A percentile compares a stretch with the other conserved stretches of the same genome.
Evolutionary conservation across 1,140 invertebrate species (phyloP).

Genomic region (Ruditapes philippinarum): DNA sequence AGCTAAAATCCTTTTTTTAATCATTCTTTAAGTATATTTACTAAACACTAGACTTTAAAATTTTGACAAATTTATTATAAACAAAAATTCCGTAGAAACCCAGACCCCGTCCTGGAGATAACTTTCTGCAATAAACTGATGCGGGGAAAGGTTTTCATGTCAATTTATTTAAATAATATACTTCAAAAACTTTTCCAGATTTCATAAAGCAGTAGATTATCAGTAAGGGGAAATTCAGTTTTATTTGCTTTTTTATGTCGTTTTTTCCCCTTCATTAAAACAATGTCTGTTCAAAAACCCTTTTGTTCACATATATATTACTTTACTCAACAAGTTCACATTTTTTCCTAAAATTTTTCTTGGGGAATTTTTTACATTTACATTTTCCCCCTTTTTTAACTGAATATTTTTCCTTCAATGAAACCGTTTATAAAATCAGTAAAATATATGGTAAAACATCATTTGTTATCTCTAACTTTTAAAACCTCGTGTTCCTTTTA

Average conservation of each 20-base stretch:
- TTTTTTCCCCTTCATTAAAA: not conserved
- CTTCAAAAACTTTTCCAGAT: slow-evolving; percentile 51
- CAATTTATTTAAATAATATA: slow-evolving; percentile 63
- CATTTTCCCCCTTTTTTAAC: too few species aligned
- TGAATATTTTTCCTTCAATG: too few species aligned
- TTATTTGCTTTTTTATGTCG: slow-evolving; percentile 55
- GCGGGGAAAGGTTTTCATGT: slow-evolving; percentile 18
- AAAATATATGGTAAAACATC: too few species aligned
- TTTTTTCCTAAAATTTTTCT: too few species aligned
- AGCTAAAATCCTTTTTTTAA: slow-evolving; percentile 46
- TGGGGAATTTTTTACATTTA: too few species aligned
- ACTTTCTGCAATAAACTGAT: slow-evolving; percentile 35
- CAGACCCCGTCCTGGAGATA: slow-evolving; percentile 22
- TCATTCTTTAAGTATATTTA: slow-evolving; percentile 60
- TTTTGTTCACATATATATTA: slow-evolving; percentile 4
- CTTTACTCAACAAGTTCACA: not conserved
- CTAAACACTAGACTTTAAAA: slow-evolving; percentile 42
- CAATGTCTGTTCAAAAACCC: not conserved
- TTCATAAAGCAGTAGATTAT: slow-evolving; percentile 47
- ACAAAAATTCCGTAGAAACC: slow-evolving; percentile 34
- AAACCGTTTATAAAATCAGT: too few species aligned
- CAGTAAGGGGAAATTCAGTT: slow-evolving; percentile 61
- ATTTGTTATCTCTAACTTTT: too few species aligned
- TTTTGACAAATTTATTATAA: slow-evolving; percentile 62
- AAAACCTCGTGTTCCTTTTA: too few species aligned